Evolutionary conservation across 2,888 invertebrate species (phyloP).

Genomic region (Drosophila kanekoi): DNA sequence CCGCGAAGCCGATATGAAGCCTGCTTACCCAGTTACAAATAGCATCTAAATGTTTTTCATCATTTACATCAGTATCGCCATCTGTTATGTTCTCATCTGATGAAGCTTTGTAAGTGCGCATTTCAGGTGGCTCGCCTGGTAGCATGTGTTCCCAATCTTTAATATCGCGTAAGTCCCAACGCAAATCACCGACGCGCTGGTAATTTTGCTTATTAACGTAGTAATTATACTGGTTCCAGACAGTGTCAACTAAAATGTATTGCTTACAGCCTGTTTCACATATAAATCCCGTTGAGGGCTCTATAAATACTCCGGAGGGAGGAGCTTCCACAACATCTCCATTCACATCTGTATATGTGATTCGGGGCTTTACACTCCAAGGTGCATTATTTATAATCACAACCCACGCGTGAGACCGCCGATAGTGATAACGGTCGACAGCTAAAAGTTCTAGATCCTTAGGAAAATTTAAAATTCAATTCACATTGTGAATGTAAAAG

Average conservation of each 20-base stretch:
- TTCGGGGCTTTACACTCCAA: constrained; percentile 79
- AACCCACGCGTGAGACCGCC: constrained; percentile 94
- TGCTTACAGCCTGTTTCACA: constrained; percentile 87
- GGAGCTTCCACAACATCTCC: constrained; percentile 79
- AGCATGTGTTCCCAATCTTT: constrained; percentile 91
- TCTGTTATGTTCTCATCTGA: constrained; percentile 86
- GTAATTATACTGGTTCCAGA: constrained; percentile 95
- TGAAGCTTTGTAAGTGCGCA: constrained; percentile 77
- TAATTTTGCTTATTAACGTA: constrained; percentile 90
- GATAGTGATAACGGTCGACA: constrained; percentile 88
- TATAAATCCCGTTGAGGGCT: constrained; percentile 91
- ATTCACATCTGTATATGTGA: constrained; percentile 72
- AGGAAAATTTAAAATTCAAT: not conserved
- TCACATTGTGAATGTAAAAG: not conserved
- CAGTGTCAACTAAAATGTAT: constrained; percentile 92
- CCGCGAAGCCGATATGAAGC: constrained; percentile 87
- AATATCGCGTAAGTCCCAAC: constrained; percentile 88
- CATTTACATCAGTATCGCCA: constrained; percentile 83
- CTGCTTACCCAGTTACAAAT: constrained; percentile 91
- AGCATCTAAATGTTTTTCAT: constrained; percentile 91
- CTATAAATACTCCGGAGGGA: constrained; percentile 90
- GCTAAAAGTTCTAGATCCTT: constrained; percentile 89
- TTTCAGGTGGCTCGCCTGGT: constrained; percentile 88
- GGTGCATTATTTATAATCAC: constrained; percentile 86
- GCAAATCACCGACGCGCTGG: constrained; percentile 86